These are phyloP conservation scores for Mormyrus proboscirostris DNA, from an alignment of 2,797 vertebrate genomes.

Conservation along the genomic window DNA sequence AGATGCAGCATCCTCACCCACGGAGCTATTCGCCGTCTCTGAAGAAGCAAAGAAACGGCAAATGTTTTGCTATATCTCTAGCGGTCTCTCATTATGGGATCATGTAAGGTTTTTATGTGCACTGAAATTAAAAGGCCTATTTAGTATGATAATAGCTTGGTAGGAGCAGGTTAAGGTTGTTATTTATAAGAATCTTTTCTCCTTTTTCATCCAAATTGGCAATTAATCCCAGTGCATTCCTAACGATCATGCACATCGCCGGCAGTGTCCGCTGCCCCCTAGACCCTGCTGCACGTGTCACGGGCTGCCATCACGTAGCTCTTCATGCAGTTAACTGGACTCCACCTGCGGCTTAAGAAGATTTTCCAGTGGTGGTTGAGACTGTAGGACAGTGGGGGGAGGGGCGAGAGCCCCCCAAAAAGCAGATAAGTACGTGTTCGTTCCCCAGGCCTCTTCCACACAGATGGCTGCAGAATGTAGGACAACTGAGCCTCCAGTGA, in stretches of 20 bases:
- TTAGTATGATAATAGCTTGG: background rate
- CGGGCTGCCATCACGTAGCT: background rate
- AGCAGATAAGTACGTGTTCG: background rate
- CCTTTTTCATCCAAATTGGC: background rate
- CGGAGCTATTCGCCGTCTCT: background rate
- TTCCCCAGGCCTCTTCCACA: background rate
- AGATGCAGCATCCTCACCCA: background rate
- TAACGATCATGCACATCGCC: background rate
- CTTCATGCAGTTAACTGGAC: background rate
- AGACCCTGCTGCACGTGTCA: background rate
- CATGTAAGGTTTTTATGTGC: background rate
- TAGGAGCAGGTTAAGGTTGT: background rate
- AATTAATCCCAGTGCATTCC: background rate
- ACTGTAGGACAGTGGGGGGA: background rate
- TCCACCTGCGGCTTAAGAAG: background rate
- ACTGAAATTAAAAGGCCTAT: background rate
- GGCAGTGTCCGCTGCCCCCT: background rate
- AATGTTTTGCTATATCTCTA: background rate
- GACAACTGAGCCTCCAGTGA: background rate
- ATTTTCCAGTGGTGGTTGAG: background rate
- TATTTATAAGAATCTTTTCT: background rate
- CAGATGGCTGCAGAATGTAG: background rate
- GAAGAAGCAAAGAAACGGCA: background rate
- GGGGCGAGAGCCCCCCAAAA: background rate
- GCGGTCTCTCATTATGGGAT: background rate